phyloP scores from a whole-genome alignment of 92 coral and sea anemone species.

The Paramuricea clavata region DNA sequence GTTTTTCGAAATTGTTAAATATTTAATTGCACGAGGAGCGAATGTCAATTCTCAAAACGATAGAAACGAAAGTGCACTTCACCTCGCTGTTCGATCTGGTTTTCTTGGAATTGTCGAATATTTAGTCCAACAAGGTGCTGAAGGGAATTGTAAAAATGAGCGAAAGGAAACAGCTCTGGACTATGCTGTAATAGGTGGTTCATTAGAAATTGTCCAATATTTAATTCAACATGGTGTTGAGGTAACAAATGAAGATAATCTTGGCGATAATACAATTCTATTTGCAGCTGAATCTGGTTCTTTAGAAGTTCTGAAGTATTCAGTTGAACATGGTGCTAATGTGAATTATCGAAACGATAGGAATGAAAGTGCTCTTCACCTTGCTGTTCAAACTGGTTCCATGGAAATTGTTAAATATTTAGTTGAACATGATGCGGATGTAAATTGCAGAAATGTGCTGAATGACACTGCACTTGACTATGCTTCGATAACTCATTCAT shows the following conservation, averaged over 20 bases:
- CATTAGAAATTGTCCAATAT: neutral
- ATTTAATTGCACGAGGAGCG: neutral
- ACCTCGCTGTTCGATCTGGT: neutral
- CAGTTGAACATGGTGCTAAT: neutral
- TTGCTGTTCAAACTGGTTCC: neutral
- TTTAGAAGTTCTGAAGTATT: neutral
- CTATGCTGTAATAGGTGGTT: neutral
- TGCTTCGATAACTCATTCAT: neutral
- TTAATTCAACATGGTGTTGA: neutral
- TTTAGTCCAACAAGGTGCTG: neutral
- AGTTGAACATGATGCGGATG: conserved; percentile 4
- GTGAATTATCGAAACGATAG: neutral
- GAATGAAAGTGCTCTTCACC: neutral
- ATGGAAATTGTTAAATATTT: conserved; percentile 1
- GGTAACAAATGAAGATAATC: neutral
- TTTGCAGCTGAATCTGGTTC: neutral
- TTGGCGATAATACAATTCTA: neutral
- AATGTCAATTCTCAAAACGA: neutral
- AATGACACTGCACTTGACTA: neutral
- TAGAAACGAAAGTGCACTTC: neutral
- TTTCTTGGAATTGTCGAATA: neutral
- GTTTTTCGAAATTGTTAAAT: neutral
- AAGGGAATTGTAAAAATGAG: neutral
- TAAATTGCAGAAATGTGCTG: neutral
- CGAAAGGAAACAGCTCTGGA: neutral